These are phyloP conservation scores for Drosophila silvestris DNA, from an alignment of 2,888 invertebrate species.

Conservation along the genomic window DNA sequence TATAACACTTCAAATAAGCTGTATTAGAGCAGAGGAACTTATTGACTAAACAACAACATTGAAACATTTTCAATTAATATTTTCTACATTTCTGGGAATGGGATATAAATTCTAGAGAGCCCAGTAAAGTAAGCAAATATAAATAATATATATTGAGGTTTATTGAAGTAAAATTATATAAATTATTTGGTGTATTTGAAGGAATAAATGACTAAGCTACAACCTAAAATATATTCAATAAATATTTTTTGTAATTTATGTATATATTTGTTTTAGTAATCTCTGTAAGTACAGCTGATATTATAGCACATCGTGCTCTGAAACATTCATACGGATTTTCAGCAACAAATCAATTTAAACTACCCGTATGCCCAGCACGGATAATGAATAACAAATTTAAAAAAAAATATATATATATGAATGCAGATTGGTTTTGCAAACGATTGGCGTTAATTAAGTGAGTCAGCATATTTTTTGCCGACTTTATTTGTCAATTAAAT, in stretches of 20 bases:
- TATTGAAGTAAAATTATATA: neutral
- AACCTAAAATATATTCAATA: neutral
- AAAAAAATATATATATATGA: neutral
- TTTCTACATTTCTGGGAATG: neutral
- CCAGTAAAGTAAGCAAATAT: neutral
- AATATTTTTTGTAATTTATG: neutral
- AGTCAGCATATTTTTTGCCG: constrained; percentile 13
- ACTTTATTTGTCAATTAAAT: constrained; percentile 58
- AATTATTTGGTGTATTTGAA: neutral
- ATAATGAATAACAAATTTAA: neutral
- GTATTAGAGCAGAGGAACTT: neutral
- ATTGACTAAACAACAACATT: neutral
- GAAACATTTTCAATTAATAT: neutral
- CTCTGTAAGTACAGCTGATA: neutral
- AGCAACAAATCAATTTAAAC: neutral
- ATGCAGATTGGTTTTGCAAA: constrained; percentile 19
- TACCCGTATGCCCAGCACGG: neutral
- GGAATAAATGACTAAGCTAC: neutral
- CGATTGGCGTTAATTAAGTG: constrained; percentile 72
- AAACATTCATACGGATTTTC: neutral
- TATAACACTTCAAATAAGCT: neutral
- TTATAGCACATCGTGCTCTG: neutral
- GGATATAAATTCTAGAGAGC: neutral
- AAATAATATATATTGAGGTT: neutral
- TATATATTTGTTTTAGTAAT: neutral